These are phyloP conservation scores for Leptopilina clavipes DNA, from an alignment of 1,140 invertebrate genomes.

Conservation along the genomic window DNA sequence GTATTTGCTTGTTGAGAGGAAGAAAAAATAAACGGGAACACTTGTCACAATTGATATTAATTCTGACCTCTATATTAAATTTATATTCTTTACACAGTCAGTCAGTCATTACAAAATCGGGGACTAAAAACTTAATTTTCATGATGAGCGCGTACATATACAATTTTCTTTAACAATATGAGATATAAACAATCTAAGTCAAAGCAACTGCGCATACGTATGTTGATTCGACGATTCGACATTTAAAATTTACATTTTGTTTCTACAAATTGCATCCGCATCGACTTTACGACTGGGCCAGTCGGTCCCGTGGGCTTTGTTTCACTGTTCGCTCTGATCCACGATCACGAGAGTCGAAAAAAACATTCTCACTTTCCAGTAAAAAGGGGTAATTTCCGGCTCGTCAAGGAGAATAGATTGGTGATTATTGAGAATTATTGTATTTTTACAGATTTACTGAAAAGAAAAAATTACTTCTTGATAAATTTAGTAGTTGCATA, in stretches of 20 bases:
- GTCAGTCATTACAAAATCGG: constrained; percentile 2
- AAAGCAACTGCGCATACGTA: neutral
- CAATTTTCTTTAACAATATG: constrained; percentile 2
- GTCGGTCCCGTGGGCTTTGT: neutral
- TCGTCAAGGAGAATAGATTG: neutral
- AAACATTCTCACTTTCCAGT: neutral
- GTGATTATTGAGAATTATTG: neutral
- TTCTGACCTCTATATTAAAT: neutral
- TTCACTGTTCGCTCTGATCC: neutral
- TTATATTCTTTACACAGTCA: neutral
- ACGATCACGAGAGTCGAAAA: constrained; percentile 4
- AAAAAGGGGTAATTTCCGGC: constrained; percentile 7
- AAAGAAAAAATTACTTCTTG: too few relatives aligned
- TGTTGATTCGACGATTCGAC: constrained; percentile 27
- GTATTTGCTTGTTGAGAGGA: neutral
- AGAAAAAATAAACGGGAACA: constrained; percentile 6
- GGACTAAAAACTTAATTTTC: neutral
- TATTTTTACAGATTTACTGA: constrained; percentile 9
- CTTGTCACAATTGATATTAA: neutral
- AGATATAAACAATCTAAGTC: constrained; percentile 8
- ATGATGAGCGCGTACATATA: neutral
- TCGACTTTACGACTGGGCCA: constrained; percentile 24
- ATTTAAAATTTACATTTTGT: constrained; percentile 38
- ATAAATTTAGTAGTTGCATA: too few relatives aligned
- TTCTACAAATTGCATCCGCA: constrained; percentile 33